phyloP scores from a whole-genome alignment of 2,888 invertebrate species.

The Shargacucullia verbasci region DNA sequence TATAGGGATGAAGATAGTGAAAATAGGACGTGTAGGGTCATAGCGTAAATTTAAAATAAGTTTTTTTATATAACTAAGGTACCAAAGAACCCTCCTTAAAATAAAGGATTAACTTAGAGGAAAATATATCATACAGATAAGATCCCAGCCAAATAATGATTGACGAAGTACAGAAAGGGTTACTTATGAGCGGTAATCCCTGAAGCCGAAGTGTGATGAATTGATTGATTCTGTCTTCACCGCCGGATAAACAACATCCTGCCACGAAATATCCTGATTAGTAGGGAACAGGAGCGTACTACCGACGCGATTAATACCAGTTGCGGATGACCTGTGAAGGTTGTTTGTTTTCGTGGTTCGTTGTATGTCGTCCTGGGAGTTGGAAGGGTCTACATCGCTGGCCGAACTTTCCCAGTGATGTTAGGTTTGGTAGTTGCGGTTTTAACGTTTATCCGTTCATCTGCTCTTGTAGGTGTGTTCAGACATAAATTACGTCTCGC shows the following conservation, averaged over 20 bases:
- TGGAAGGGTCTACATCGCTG: slow-evolving; percentile 44
- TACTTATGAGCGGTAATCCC: slow-evolving; percentile 41
- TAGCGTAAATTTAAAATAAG: too few species aligned
- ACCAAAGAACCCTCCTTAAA: too few species aligned
- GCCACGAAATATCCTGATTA: slow-evolving; percentile 71
- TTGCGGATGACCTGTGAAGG: slow-evolving; percentile 46
- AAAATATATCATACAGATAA: neutral
- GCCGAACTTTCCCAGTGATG: slow-evolving; percentile 50
- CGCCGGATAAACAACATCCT: slow-evolving; percentile 59
- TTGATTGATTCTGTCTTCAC: slow-evolving; percentile 64
- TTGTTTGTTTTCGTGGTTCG: slow-evolving; percentile 54
- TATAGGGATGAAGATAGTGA: too few species aligned
- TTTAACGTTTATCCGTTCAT: slow-evolving; percentile 59
- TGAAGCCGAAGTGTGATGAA: slow-evolving; percentile 53
- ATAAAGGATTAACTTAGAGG: too few species aligned
- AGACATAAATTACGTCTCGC: slow-evolving; percentile 31
- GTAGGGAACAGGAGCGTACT: slow-evolving; percentile 58
- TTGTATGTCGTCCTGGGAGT: slow-evolving; percentile 15
- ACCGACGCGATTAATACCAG: slow-evolving; percentile 55
- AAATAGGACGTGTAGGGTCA: too few species aligned
- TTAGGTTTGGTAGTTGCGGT: slow-evolving; percentile 62
- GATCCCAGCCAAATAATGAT: slow-evolving; percentile 27
- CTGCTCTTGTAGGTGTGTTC: slow-evolving; percentile 48
- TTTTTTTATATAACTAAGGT: too few species aligned
- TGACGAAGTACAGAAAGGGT: slow-evolving; percentile 30